Base-by-base conservation (phyloP, 2,797 vertebrate species). In the Varecia variegata region DNA sequence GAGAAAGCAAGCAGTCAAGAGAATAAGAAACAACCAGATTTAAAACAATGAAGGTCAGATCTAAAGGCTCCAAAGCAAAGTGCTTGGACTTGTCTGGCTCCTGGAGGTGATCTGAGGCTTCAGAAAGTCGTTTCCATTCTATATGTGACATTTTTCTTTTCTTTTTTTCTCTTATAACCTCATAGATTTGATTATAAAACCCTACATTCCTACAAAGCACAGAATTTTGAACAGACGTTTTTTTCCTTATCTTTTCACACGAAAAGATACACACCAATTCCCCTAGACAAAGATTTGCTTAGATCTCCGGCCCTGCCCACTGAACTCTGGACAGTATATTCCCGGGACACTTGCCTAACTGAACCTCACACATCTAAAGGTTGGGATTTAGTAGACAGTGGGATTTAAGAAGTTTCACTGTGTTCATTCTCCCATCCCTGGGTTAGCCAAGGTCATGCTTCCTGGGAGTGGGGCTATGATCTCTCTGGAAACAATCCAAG, bases 371-470 rank as follows among this genome's bases (percentile, higher is more conserved):
- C 6, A 45, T 70, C 32, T 60, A 54, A 95, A 82, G 50, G 21
- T n/a, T 93, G 52, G n/a, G 20, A 67, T 71, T 82, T 70, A 91
- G 70, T 85, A 38, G 73, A 94, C 27, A 86, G 68, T 52, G 67
- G 45, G 90, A 90, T 85, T 87, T 84, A 89, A 25, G 43, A 90
- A 87, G 35, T 52, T 86, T 87, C 40, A 83, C 20, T 38, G 7
- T 93, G 25, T 47, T 95, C n/a, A 20, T 95, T 52, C 3, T 25
- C 20, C 21, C n/a, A 52, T 35, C 21, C n/a, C 76, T 95, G 77
- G 23, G 65, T 93, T 93, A 96, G 68, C 87, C 60, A 58, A 92
- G 79, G n/a, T 76, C 43, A 25, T 38, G 21, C 47, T 94, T 96
- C 83, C 27, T 35, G 7, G 54, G 43, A 80, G 25, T n/a, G 73